Evolutionary conservation across 2,888 invertebrate genomes (phyloP), one percentile per base, ranked within the genome.

Genomic region (Ptychoptera contaminata): DNA sequence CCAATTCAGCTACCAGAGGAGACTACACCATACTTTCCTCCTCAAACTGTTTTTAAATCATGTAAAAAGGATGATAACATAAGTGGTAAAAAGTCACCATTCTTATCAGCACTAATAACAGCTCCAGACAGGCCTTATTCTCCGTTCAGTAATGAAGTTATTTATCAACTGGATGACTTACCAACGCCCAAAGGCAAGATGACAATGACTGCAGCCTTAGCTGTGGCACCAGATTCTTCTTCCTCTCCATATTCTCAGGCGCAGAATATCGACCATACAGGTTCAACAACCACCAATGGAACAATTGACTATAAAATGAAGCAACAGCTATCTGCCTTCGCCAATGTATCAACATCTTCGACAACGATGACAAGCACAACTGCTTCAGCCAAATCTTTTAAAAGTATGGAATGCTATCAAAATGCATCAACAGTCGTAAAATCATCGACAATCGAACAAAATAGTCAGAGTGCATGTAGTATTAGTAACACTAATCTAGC

Each of bases 101-200:
- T 82, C 56, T 69, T 79, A 9, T 72, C 73, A 44, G 82, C 82
- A 11, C 61, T 82, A 43, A 78, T 75, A 14, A 79, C 77, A 16
- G 79, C 78, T 6, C 76, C 82, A 1, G 74, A 77, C 37, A 67
- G 73, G 48, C 70, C 74, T 6, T 76, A 72, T 49, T 76, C 74
- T 10, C 76, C 77, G 1, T 64, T 62, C 23, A 70, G 70, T 23
- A 60, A 67, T 14, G 67, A 68, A 42, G 65, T 66, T 1, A 61
- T 62, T 45, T 63, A 63, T 16, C 64, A 67, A 46, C 46, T 58
- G 31, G 55, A 63, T 10, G 65, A 64, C 47, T 50, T 66, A 42
- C 66, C 66, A 40, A 63, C 62, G 3, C 61, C 63, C 46, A 67
- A 70, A 49, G 68, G 69, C 54, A 67, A 71, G 52, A 67, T 72